Evolutionary conservation across 2,888 invertebrate species (phyloP).

Genomic region (Hypomecis punctinalis): DNA sequence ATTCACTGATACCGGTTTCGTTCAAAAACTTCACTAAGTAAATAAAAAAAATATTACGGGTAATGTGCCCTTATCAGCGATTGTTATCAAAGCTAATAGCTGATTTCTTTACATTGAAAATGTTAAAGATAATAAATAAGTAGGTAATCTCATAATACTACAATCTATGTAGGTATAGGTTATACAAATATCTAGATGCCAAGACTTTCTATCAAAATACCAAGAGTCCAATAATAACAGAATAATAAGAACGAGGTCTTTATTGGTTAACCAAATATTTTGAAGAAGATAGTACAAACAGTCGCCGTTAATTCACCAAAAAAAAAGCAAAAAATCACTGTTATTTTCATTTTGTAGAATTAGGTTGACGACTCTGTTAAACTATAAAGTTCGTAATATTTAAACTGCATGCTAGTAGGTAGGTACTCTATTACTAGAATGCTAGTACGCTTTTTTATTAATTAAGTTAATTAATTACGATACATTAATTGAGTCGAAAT

Average conservation of each 20-base stretch:
- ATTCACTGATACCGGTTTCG: too few relatives aligned
- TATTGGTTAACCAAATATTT: constrained; percentile 25
- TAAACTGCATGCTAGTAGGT: too few relatives aligned
- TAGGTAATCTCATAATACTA: background rate
- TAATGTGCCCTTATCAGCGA: too few relatives aligned
- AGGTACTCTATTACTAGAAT: too few relatives aligned
- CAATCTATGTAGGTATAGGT: constrained; percentile 1
- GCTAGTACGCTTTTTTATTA: too few relatives aligned
- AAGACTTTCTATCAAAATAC: constrained; percentile 13
- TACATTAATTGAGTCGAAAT: too few relatives aligned
- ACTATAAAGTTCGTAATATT: too few relatives aligned
- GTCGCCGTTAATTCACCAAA: constrained; percentile 1
- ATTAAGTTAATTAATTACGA: too few relatives aligned
- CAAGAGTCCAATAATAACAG: constrained; percentile 2
- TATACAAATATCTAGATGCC: background rate
- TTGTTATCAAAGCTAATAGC: background rate
- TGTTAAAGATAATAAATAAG: background rate
- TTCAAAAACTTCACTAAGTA: too few relatives aligned
- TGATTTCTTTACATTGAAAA: background rate
- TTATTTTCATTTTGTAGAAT: too few relatives aligned
- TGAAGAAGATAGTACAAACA: constrained; percentile 13
- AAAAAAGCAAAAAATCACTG: background rate
- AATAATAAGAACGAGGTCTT: constrained; percentile 16
- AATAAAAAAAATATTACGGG: too few relatives aligned
- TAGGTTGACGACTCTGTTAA: too few relatives aligned